These are phyloP conservation scores for Acromyrmex charruanus DNA, from an alignment of 1,140 invertebrate genomes.

Conservation along the genomic window DNA sequence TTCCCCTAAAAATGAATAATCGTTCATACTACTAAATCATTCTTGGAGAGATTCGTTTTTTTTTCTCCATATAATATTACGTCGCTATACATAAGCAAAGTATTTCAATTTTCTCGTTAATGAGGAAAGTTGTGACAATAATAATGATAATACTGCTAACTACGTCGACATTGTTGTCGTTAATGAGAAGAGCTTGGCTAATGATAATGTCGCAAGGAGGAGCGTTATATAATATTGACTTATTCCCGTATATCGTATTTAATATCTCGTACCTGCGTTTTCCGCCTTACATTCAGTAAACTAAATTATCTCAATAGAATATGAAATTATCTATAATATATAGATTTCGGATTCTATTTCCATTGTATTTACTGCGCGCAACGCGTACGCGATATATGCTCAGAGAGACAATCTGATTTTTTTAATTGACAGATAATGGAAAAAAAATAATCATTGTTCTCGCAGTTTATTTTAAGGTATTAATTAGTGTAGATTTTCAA, in stretches of 20 bases:
- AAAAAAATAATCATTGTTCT: slow-evolving; percentile 23
- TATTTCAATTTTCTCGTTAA: slow-evolving; percentile 64
- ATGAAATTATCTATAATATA: slow-evolving; percentile 16
- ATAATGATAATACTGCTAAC: slow-evolving; percentile 61
- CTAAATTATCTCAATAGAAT: slow-evolving; percentile 53
- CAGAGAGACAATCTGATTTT: not conserved
- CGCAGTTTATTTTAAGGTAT: slow-evolving; percentile 21
- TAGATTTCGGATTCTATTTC: slow-evolving; percentile 40
- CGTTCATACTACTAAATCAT: slow-evolving; percentile 15
- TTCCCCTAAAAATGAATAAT: slow-evolving; percentile 10
- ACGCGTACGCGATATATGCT: not conserved
- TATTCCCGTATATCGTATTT: slow-evolving; percentile 56
- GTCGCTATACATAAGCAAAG: slow-evolving; percentile 29
- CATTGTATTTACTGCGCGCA: not conserved
- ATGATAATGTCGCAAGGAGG: slow-evolving; percentile 63
- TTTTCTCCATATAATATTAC: slow-evolving; percentile 44
- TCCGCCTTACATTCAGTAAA: slow-evolving; percentile 14
- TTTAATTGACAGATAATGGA: slow-evolving; percentile 22
- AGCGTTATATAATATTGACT: slow-evolving; percentile 62
- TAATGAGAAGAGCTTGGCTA: slow-evolving; percentile 64
- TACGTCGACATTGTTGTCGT: slow-evolving; percentile 62
- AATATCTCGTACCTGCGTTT: slow-evolving; percentile 43
- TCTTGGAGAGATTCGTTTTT: not conserved
- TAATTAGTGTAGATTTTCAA: slow-evolving; percentile 33
- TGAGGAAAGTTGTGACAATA: slow-evolving; percentile 62